Evolutionary conservation across 2,113 vertebrate genomes (phyloP), one percentile per base, ranked within the genome.

Genomic region (Oreotrochilus melanogaster): DNA sequence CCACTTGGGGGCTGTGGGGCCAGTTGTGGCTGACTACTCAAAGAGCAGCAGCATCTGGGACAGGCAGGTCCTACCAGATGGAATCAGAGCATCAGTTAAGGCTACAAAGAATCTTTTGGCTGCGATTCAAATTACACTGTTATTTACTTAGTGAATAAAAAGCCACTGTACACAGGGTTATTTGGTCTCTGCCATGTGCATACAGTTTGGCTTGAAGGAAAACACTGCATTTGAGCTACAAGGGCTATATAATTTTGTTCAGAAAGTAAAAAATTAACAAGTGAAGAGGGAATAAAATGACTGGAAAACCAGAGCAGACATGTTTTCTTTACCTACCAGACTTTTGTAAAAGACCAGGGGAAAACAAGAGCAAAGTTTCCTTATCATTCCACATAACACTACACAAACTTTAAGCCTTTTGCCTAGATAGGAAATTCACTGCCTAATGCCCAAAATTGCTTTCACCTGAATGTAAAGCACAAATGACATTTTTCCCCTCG

Each of bases 1-100:
- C 43, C 1, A 1, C 21, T 30, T 4, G 0, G 18, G 25, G 15
- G 14, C 8, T 1, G 2, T 6, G 14, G 16, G 66, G 43, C 35
- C 50, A 60, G 18, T 1, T 43, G 50, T 17, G 56, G 62, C 28
- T 80, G 50, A 17, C 31, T 61, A 80, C 15, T 25, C 54, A 78
- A 48, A 51, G 18, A 50, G 37, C 54, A 21, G 7, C 1, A 0
- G 31, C 43, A 58, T 30, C 70, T 65, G 71, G 54, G 78, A 89
- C 11, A 7, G 48, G 30, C 47, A 85, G 37, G 45, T 89, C 60
- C 76, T 35, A 61, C 70, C 24, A 65, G n/a, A 51, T 45, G 16
- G 86, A 75, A 69, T n/a, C 16, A 79, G 43, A 76, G n/a, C 70
- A 87, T 87, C 51, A 48, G n/a, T 43, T 56, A 37, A 51, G 56